Conservation (phyloP, 37 sponge, comb jelly and placozoan species). For the Aphrocallistes beatrix region DNA sequence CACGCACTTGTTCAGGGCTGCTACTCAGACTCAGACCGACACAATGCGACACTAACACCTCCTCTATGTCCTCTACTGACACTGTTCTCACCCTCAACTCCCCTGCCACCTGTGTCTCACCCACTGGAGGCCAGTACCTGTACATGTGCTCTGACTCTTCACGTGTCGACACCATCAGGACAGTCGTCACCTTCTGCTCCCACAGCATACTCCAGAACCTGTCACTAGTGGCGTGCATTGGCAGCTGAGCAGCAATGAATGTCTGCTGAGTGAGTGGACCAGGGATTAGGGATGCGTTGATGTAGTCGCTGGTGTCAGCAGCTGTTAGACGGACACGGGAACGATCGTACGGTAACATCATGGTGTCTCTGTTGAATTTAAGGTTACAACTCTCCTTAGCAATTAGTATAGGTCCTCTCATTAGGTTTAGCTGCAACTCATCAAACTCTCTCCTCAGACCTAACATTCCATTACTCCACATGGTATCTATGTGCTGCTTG, state of each 20-base stretch:
- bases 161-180: background rate
- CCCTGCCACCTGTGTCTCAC: background rate
- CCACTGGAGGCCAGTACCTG: background rate
- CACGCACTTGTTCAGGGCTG: background rate
- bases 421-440: background rate
- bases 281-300: background rate
- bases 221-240: background rate
- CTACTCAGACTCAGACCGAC: background rate
- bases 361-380: background rate
- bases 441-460: background rate
- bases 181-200: background rate
- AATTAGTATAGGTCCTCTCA: background rate
- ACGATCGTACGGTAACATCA: background rate
- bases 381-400: background rate
- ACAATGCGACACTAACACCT: background rate
- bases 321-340: background rate
- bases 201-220: conserved; percentile 4
- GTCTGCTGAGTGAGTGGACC: background rate
- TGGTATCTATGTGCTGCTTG: background rate
- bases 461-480: background rate
- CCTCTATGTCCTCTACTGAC: background rate
- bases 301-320: background rate
- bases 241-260: background rate
- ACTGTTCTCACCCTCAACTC: background rate
- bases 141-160: background rate